phyloP scores from a whole-genome alignment of 1,140 invertebrate genomes.

The Carcinoscorpius rotundicauda region DNA sequence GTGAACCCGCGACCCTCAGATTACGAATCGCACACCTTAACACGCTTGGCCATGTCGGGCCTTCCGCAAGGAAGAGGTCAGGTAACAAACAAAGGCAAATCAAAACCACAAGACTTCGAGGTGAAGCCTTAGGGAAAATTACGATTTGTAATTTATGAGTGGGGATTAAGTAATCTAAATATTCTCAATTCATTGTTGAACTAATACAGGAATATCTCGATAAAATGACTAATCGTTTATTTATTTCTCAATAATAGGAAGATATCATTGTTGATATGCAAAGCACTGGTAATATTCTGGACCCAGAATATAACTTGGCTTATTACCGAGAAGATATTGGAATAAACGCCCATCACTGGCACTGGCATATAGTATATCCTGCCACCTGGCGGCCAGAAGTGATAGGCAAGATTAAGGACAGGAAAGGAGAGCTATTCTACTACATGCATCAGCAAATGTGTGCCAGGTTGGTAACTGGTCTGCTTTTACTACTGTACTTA shows the following conservation, averaged over 20 bases:
- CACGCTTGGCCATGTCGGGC: too few species aligned
- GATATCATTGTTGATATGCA: slow-evolving; percentile 14
- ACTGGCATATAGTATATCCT: slow-evolving; percentile 32
- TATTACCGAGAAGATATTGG: slow-evolving; percentile 60
- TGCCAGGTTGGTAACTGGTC: slow-evolving; percentile 23
- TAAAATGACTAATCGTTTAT: neutral
- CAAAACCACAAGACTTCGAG: too few species aligned
- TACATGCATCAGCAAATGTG: slow-evolving; percentile 41
- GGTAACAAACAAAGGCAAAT: too few species aligned
- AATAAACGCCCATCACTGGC: slow-evolving; percentile 44
- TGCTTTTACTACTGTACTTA: too few species aligned
- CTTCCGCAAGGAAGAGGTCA: too few species aligned
- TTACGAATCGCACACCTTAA: too few species aligned
- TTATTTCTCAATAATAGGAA: slow-evolving; percentile 4
- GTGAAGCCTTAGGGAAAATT: too few species aligned
- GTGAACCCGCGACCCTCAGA: too few species aligned
- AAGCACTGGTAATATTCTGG: slow-evolving; percentile 49
- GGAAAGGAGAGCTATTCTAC: slow-evolving; percentile 33
- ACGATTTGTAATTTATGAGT: neutral
- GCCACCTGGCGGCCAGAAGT: slow-evolving; percentile 9
- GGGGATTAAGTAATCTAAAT: neutral
- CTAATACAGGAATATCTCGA: neutral
- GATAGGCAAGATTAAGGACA: slow-evolving; percentile 11
- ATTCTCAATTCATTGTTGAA: neutral
- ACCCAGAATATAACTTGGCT: slow-evolving; percentile 57